Evolutionary conservation across 2,113 vertebrate species (phyloP), one percentile per base, ranked within the genome.

Genomic region (Vireo altiloquus): DNA sequence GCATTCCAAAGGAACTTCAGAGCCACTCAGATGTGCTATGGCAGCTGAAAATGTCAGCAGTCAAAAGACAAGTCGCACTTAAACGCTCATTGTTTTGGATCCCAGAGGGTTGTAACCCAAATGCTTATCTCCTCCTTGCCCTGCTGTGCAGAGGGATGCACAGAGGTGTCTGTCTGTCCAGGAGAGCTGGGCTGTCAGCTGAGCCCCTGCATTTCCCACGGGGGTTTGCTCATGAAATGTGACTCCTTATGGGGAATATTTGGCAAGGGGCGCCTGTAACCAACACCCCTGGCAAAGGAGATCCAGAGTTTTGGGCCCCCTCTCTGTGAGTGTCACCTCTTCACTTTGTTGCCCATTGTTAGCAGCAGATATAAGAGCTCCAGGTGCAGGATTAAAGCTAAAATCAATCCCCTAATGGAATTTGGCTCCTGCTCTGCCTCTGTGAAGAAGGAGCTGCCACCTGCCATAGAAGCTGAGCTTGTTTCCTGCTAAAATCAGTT

Each of bases 41-140:
- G 78, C n/a, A 69, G 81, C n/a, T 72, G 95, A 74, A 94, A 94
- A 82, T 72, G 78, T 69, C 95, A 92, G 22, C 76, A 68, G 65
- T 31, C 68, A 93, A 81, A 74, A 94, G 68, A 54, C 64, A 71
- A 75, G 46, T 35, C 6, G 0, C 63, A 28, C 81, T 85, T 69
- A 42, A 68, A 82, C 3, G 23, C 39, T 85, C 3, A 0, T 28
- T 28, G 22, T 39, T 95, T 74, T 61, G 69, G 56, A 82, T 79
- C 49, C 84, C 1, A 8, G 46, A 10, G 8, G 49, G 20, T 6
- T 57, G 31, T 50, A 72, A 68, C 84, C 46, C 65, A 91, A 89
- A 79, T 4, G 3, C 37, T 89, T 56, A 76, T 85, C 77, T 92
- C 72, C 37, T 63, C 66, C 35, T 16, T 12, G 53, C 74, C 42